Evolutionary conservation across 2,113 vertebrate species (phyloP).

Genomic region (Sceloporus tristichus): DNA sequence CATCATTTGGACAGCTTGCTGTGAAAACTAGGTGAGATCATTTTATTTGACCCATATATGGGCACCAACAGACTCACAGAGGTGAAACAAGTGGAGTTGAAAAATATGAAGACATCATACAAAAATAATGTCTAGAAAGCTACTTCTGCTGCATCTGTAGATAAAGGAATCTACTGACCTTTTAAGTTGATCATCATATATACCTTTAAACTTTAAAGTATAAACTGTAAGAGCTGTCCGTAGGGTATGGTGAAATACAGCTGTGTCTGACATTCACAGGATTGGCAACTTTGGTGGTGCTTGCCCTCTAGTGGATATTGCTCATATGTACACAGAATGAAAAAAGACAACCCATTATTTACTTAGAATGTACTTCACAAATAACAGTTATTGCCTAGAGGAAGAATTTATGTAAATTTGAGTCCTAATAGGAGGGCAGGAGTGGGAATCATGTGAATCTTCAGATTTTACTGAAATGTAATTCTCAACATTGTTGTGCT

Average conservation of each 20-base stretch:
- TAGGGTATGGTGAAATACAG: not conserved
- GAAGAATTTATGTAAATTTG: too few relatives aligned
- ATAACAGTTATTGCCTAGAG: too few relatives aligned
- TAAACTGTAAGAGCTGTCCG: not conserved
- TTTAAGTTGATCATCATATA: not conserved
- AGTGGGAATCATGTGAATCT: too few relatives aligned
- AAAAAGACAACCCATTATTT: not conserved
- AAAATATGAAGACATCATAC: not conserved
- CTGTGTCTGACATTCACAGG: not conserved
- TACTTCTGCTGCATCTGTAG: not conserved
- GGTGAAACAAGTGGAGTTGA: not conserved
- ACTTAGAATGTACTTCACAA: too few relatives aligned
- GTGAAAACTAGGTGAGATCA: too few relatives aligned
- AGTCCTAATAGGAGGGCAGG: too few relatives aligned
- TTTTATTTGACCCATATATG: too few relatives aligned
- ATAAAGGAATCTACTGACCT: not conserved
- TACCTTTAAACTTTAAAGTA: not conserved
- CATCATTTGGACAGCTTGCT: too few relatives aligned
- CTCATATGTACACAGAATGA: not conserved
- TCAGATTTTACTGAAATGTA: too few relatives aligned
- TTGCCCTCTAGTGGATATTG: conserved; percentile 76
- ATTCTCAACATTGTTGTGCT: too few relatives aligned
- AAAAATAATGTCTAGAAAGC: not conserved
- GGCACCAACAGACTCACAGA: not conserved
- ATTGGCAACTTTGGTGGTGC: conserved; percentile 48